phyloP scores from a whole-genome alignment of 2,797 vertebrate genomes.

The Rhabdomys pumilio region DNA sequence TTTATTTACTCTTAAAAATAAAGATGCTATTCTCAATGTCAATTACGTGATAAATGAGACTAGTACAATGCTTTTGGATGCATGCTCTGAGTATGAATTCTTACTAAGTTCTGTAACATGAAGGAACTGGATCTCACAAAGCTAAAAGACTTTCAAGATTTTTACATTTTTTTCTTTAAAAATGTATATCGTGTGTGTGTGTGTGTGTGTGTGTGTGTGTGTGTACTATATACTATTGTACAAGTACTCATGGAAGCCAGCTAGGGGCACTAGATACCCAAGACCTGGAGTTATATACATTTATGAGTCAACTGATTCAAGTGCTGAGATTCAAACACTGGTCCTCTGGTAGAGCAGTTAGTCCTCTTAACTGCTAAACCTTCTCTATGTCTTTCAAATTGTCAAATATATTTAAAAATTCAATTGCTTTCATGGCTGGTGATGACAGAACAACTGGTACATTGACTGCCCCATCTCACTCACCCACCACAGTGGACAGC shows the following conservation, averaged over 20 bases:
- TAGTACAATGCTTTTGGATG: neutral
- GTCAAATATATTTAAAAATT: neutral
- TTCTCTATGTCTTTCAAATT: neutral
- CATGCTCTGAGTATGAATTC: neutral
- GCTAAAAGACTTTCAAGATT: neutral
- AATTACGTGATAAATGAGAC: constrained; percentile 32
- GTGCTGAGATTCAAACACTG: neutral
- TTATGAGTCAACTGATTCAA: neutral
- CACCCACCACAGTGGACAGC: neutral
- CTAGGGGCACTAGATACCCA: neutral
- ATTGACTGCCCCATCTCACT: neutral
- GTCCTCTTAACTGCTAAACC: neutral
- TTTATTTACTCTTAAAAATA: constrained; percentile 58
- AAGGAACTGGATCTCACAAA: constrained; percentile 16
- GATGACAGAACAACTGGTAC: neutral
- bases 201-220: neutral
- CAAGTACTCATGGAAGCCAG: neutral
- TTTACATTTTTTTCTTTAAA: neutral
- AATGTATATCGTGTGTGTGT: neutral
- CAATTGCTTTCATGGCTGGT: neutral
- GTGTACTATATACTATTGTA: neutral
- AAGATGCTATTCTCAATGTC: neutral
- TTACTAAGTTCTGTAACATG: neutral
- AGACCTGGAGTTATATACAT: neutral
- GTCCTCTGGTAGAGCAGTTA: neutral